phyloP scores from a whole-genome alignment of 2,888 invertebrate genomes.

The Dryobotodes eremita region DNA sequence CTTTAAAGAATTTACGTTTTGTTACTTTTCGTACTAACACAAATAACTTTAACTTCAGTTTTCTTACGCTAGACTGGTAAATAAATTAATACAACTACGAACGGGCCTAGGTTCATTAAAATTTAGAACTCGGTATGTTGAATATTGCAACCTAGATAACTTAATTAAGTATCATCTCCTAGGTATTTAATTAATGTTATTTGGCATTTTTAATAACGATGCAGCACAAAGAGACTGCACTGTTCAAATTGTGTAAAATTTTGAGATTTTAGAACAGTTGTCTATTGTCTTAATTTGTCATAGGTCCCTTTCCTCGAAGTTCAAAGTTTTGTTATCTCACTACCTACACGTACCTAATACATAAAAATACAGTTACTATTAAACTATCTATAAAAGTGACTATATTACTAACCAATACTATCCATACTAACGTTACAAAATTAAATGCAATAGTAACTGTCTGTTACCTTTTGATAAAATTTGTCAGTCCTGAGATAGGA shows the following conservation, averaged over 20 bases:
- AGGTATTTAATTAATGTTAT: background rate
- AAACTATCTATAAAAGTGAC: too few species aligned
- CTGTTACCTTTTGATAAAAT: background rate
- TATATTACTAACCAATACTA: background rate
- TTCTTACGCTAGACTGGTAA: background rate
- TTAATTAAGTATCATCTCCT: background rate
- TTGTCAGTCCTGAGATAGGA: background rate
- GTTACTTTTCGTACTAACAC: background rate
- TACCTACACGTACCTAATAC: too few species aligned
- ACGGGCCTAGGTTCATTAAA: background rate
- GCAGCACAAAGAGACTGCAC: background rate
- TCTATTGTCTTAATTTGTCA: too few species aligned
- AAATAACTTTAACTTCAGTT: background rate
- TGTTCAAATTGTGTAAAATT: background rate
- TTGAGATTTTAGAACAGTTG: background rate
- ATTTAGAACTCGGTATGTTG: background rate
- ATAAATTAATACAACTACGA: background rate
- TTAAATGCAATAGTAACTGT: too few species aligned
- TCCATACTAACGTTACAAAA: too few species aligned
- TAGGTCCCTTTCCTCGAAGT: too few species aligned
- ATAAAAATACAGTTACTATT: too few species aligned
- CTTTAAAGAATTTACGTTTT: background rate
- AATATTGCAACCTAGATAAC: background rate
- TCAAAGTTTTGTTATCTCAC: background rate
- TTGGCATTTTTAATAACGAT: background rate